phyloP scores from a whole-genome alignment of 1,140 invertebrate genomes.

The Pentalonia nigronervosa region DNA sequence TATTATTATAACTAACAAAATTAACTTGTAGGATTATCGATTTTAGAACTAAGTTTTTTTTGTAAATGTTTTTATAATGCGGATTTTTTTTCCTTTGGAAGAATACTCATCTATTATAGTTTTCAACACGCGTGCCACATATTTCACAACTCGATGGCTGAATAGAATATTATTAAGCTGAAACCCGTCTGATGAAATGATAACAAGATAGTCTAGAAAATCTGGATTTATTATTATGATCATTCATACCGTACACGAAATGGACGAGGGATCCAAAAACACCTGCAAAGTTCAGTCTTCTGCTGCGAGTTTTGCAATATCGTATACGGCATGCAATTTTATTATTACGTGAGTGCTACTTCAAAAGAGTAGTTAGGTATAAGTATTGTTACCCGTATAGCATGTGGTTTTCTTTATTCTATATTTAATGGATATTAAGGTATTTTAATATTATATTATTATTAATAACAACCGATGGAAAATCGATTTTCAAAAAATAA shows the following conservation, averaged over 20 bases:
- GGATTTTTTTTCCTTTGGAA: not conserved
- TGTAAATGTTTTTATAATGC: not conserved
- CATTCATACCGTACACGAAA: not conserved
- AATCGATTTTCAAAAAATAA: not conserved
- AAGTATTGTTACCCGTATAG: not conserved
- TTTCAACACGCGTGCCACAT: not conserved
- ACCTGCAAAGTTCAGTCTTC: not conserved
- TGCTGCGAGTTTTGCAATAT: not conserved
- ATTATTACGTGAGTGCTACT: not conserved
- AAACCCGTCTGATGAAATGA: not conserved
- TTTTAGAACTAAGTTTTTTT: not conserved
- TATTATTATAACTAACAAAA: not conserved
- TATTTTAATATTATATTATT: not conserved
- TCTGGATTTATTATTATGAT: not conserved
- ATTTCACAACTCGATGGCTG: not conserved
- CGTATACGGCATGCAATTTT: not conserved
- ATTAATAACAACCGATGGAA: not conserved
- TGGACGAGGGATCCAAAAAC: not conserved
- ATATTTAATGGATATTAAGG: not conserved
- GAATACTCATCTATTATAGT: not conserved
- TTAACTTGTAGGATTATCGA: too few relatives aligned
- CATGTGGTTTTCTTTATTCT: not conserved
- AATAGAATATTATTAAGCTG: not conserved
- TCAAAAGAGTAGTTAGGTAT: not conserved
- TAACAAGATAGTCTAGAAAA: not conserved